phyloP scores from a whole-genome alignment of 2,113 vertebrate genomes.

The Salvelinus fontinalis region DNA sequence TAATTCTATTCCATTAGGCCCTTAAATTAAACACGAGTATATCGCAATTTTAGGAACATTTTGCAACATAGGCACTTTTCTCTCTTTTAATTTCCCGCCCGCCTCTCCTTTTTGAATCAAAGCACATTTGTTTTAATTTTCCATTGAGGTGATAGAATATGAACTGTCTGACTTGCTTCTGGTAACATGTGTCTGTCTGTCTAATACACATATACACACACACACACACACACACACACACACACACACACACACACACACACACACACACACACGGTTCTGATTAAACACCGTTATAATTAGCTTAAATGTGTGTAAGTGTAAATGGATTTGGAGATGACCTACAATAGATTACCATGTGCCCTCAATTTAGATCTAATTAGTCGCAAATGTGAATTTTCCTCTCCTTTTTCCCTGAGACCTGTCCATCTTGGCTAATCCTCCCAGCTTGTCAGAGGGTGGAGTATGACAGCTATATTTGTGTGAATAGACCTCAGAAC shows the following conservation, averaged over 20 bases:
- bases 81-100: neutral
- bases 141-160: constrained; percentile 39
- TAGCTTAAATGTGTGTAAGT: constrained; percentile 71
- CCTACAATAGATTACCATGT: constrained; percentile 71
- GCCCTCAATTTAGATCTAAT: constrained; percentile 76
- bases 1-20: constrained; percentile 47
- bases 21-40: constrained; percentile 46
- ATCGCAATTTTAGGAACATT: constrained; percentile 37
- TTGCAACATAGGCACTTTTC: constrained; percentile 49
- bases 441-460: neutral
- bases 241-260: neutral
- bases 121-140: constrained; percentile 57
- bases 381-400: constrained; percentile 56
- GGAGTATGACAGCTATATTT: constrained; percentile 2
- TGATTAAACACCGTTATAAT: constrained; percentile 77
- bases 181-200: constrained; percentile 11
- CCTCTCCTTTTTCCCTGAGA: constrained; percentile 18
- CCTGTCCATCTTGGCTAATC: constrained; percentile 3
- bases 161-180: constrained; percentile 38
- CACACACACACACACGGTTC: constrained; percentile 19
- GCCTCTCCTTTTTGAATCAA: constrained; percentile 48
- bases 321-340: constrained; percentile 72
- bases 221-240: constrained; percentile 16
- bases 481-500: constrained; percentile 4
- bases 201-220: constrained; percentile 12